Evolutionary conservation across 2,113 vertebrate species (phyloP), one percentile per base, ranked within the genome.

Genomic region (Sula dactylatra): DNA sequence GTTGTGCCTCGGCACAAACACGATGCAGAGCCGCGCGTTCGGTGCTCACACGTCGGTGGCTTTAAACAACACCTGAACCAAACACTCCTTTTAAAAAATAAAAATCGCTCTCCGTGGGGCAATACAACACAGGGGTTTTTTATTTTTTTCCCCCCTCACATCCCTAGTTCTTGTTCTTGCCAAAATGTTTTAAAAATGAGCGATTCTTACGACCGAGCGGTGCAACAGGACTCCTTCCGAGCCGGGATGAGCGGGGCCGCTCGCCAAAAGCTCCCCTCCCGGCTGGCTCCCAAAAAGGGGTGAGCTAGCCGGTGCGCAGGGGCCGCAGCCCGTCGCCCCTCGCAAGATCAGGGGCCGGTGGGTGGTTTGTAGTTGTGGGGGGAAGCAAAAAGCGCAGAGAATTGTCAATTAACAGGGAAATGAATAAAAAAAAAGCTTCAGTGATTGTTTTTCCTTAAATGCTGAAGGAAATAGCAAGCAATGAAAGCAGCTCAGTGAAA

Each of bases 381-480:
- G 44, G 14, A 44, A 45, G 44, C 44, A 45, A 45, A 13, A 25
- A 64, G 13, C 1, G 0, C 7, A 7, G 32, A 7, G 42, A 67
- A 21, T 5, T 2, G 4, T 3, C 17, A 10, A 1, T 11, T 16
- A 64, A 7, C 4, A 1, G 13, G 61, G 54, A 79, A 87, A 85
- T 9, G 3, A 45, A 36, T 18, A 31, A 36, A 25, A 61, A n/a
- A n/a, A 36, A n/a, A 54, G 17, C 31, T 36, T 1, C n/a, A 3
- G 7, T 0, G 20, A 5, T 2, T 8, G 12, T 6, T 40, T 58
- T 40, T 31, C 22, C 52, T 11, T 13, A 17, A 21, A n/a, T 1
- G 27, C 45, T 7, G 9, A 49, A 44, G 26, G 54, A 21, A 31
- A 5, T 2, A 24, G 62, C 3, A 13, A 64, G 58, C 4, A 19